Percentiles rank a stretch among this genome's conserved stretches.
Conservation (phyloP, 2,888 invertebrate species). For the Antheraea assamensis region DNA sequence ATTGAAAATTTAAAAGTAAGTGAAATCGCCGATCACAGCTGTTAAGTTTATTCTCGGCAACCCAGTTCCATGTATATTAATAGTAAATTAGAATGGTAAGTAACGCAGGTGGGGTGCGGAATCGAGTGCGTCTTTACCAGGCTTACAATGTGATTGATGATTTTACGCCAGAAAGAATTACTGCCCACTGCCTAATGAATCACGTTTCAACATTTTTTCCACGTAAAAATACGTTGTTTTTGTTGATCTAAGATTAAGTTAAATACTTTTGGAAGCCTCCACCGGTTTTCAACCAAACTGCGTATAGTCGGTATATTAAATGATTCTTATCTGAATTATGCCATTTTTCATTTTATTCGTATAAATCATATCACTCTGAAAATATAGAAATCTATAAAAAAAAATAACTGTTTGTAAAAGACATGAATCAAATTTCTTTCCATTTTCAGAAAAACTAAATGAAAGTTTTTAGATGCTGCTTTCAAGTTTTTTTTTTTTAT, state of each 20-base stretch:
- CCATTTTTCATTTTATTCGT: not conserved
- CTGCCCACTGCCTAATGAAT: conserved; percentile 47
- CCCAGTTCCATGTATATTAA: conserved; percentile 37
- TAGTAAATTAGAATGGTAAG: conserved; percentile 37
- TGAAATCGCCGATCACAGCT: not conserved
- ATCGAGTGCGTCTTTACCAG: conserved; percentile 31
- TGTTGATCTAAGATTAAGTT: conserved; percentile 40
- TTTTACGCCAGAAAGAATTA: conserved; percentile 47
- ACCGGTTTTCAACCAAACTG: not conserved
- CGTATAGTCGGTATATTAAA: not conserved
- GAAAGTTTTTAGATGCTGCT: not conserved
- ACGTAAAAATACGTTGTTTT: conserved; percentile 47
- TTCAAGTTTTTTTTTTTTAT: not conserved
- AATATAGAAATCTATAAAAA: not conserved
- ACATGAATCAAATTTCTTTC: not conserved
- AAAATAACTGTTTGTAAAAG: not conserved
- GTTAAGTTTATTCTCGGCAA: conserved; percentile 29
- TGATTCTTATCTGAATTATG: conserved; percentile 3
- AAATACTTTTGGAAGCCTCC: conserved; percentile 31
- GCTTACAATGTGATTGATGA: conserved; percentile 50
- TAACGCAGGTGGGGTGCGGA: conserved; percentile 39
- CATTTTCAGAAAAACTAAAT: not conserved
- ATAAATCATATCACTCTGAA: not conserved
- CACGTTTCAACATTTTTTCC: conserved; percentile 38
- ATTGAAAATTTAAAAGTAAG: too few relatives aligned